Conservation (phyloP, 2,113 vertebrate genomes). For the Bubo bubo region DNA sequence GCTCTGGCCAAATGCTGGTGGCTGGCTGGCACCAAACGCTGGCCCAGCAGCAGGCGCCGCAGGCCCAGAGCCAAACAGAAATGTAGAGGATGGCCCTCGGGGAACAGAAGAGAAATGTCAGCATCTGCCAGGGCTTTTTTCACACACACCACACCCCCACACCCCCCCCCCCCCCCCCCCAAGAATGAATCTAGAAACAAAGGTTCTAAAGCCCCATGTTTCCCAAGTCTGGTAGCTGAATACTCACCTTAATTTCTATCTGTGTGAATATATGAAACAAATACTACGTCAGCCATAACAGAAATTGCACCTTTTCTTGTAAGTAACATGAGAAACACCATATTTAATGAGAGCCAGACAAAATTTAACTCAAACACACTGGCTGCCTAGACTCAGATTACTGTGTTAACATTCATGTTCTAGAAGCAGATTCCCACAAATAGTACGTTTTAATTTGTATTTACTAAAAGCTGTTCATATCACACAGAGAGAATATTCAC, state of each 20-base stretch:
- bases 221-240: background rate
- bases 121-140: fast-evolving
- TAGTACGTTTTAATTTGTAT: background rate
- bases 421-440: background rate
- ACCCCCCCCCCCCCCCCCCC: fast-evolving
- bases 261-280: background rate
- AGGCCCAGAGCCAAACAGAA: conserved; percentile 81
- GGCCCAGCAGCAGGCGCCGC: conserved; percentile 58
- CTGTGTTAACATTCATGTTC: background rate
- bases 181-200: background rate
- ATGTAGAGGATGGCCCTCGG: conserved; percentile 73
- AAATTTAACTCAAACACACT: background rate
- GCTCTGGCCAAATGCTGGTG: conserved; percentile 85
- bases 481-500: background rate
- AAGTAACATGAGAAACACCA: background rate
- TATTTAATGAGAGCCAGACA: background rate
- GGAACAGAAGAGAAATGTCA: background rate
- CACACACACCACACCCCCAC: too few species aligned
- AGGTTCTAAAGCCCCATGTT: background rate
- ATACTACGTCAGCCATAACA: fast-evolving
- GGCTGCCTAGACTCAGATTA: background rate
- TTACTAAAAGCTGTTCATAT: background rate
- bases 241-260: background rate
- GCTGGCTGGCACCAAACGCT: conserved; percentile 82
- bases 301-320: background rate